Evolutionary conservation across 2,113 vertebrate species (phyloP).

Genomic region (Zingel zingel): DNA sequence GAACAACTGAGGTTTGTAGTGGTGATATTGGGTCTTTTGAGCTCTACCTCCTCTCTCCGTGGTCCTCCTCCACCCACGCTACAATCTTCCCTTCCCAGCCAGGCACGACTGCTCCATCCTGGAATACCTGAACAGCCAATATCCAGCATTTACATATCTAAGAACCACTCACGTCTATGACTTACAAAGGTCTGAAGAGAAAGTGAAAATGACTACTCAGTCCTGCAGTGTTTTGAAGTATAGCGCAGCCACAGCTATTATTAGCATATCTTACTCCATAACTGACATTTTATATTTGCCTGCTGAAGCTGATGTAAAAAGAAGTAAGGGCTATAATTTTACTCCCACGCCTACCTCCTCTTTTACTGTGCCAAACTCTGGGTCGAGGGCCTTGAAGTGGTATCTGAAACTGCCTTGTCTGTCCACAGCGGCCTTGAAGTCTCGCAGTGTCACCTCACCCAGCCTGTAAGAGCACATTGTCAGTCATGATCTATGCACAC

Average conservation of each 20-base stretch:
- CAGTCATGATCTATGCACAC: slow-evolving; percentile 40
- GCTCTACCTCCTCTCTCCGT: slow-evolving; percentile 88
- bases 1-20: slow-evolving; percentile 63
- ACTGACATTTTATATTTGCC: slow-evolving; percentile 47
- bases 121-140: slow-evolving; percentile 88
- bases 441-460: slow-evolving; percentile 94
- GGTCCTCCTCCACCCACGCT: slow-evolving; percentile 98
- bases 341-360: slow-evolving; percentile 89
- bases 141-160: slow-evolving; percentile 43
- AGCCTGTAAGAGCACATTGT: slow-evolving; percentile 84
- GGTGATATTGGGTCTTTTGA: slow-evolving; percentile 48
- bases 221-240: slow-evolving; percentile 49
- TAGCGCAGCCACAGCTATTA: slow-evolving; percentile 41
- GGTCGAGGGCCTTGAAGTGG: slow-evolving; percentile 98
- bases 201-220: slow-evolving; percentile 39
- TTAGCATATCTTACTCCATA: slow-evolving; percentile 54
- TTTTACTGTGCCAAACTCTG: slow-evolving; percentile 98
- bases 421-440: slow-evolving; percentile 95
- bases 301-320: slow-evolving; percentile 32
- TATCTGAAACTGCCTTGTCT: slow-evolving; percentile 94
- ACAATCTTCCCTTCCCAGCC: slow-evolving; percentile 99
- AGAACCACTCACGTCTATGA: slow-evolving; percentile 36
- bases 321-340: slow-evolving; percentile 55
- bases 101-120: slow-evolving; percentile 93
- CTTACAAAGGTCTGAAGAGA: slow-evolving; percentile 26